Conservation (phyloP, 92 coral and sea anemone species). For the Chrysogorgia sp. region DNA sequence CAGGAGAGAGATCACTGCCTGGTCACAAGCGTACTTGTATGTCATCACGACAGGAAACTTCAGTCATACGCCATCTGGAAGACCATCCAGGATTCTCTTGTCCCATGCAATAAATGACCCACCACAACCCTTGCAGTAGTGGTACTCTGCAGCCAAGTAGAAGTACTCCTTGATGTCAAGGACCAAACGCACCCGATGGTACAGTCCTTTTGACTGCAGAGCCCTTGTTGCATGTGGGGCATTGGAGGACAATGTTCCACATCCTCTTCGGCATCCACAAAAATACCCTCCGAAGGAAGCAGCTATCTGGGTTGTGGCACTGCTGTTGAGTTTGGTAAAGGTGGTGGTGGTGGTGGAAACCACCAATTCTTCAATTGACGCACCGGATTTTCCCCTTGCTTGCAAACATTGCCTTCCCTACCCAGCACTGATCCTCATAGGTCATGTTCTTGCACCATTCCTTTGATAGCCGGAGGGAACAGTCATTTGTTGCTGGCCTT, state of each 20-base stretch:
- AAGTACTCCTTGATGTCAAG: conserved; percentile 59
- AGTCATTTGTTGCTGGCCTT: too few relatives aligned
- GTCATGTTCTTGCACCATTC: conserved; percentile 54
- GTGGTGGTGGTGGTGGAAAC: conserved; percentile 41
- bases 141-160: conserved; percentile 58
- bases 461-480: conserved; percentile 48
- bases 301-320: not conserved
- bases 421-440: conserved; percentile 49
- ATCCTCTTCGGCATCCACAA: conserved; percentile 62
- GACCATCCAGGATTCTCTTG: conserved; percentile 26
- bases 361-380: conserved; percentile 35
- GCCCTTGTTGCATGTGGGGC: conserved; percentile 37
- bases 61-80: conserved; percentile 29
- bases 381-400: conserved; percentile 36
- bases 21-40: conserved; percentile 50
- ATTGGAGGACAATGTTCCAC: conserved; percentile 52
- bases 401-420: conserved; percentile 37
- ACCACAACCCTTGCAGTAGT: conserved; percentile 41
- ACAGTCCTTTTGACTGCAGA: conserved; percentile 55
- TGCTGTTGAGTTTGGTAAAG: conserved; percentile 12
- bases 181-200: conserved; percentile 50
- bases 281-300: conserved; percentile 45
- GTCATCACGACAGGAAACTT: conserved; percentile 43
- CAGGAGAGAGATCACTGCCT: conserved; percentile 41
- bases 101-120: conserved; percentile 65